Evolutionary conservation across 2,113 vertebrate species (phyloP).

Genomic region (Phyllostomus hastatus): DNA sequence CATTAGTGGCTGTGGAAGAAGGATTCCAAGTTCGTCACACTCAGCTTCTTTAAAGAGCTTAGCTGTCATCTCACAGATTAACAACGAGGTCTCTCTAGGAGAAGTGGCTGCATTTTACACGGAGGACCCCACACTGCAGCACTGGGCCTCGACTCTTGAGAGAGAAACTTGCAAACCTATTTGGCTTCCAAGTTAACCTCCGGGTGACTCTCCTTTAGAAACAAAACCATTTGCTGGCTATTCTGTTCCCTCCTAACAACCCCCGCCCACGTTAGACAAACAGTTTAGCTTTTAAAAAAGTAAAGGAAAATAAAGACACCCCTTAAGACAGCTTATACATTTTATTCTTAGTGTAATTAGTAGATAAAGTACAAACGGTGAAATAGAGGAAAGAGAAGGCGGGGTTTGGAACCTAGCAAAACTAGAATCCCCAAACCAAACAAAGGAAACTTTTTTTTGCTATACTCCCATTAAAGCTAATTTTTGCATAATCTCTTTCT

Average conservation of each 20-base stretch:
- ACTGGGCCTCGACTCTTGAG: constrained; percentile 45
- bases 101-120: constrained; percentile 61
- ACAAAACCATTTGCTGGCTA: constrained; percentile 64
- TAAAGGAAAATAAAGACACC: constrained; percentile 51
- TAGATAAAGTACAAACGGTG: background rate
- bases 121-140: background rate
- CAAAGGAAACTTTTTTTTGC: constrained; percentile 25
- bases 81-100: constrained; percentile 57
- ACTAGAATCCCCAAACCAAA: background rate
- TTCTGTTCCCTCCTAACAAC: background rate
- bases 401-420: background rate
- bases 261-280: constrained; percentile 69
- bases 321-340: constrained; percentile 57
- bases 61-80: constrained; percentile 75
- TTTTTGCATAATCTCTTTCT: background rate
- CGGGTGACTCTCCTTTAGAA: constrained; percentile 75
- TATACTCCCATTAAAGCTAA: background rate
- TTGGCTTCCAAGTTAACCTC: constrained; percentile 78
- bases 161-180: constrained; percentile 74
- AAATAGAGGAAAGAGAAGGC: background rate
- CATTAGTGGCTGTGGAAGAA: constrained; percentile 72
- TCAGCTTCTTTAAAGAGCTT: constrained; percentile 74
- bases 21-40: constrained; percentile 65
- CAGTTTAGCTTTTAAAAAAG: constrained; percentile 49
- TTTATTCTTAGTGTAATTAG: constrained; percentile 49